Evolutionary conservation across 1,140 invertebrate genomes (phyloP), one percentile per base, ranked within the genome.

Genomic region (Gonatopus flavifemur): DNA sequence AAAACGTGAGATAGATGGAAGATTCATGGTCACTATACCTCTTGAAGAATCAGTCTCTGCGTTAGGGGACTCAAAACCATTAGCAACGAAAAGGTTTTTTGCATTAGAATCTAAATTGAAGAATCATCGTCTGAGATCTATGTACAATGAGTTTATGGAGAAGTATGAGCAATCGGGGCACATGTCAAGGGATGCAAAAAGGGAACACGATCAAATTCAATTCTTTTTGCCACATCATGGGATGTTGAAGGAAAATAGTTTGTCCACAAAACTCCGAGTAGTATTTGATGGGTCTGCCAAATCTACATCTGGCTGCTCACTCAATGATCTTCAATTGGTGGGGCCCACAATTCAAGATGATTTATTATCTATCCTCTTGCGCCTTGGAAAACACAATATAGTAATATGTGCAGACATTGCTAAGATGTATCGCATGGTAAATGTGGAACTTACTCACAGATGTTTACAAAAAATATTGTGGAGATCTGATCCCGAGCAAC

Each of bases 391-490:
- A 8, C 19, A 44, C 2, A 13, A 18, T 4, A 21, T 20, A 5
- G 42, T 44, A 1, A 1, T 44, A 13, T 32, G 19, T 1, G 13
- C 42, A 6, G 42, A 44, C 1, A 44, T 44, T 31, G 7, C 19
- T 1, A 32, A 33, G 15, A 44, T 44, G 30, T 42, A 20, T 7
- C 30, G 19, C 0, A 25, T 32, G 10, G 31, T 43, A 5, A 13
- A 42, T 21, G 42, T 76, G 2, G 22, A 53, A 5, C 10, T 31
- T 4, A 41, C 57, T 19, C 52, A 72, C 42, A 24, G 49, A 25
- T 37, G 57, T 2, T 55, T 63, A 19, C 66, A 70, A 43, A 42
- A 62, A 28, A 72, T 78, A 10, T 13, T 76, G 0, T 77, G 74
- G 61, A 40, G 66, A 18, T 20, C 41, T 40, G 43, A 54, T 28